phyloP scores from a whole-genome alignment of 35 echinoderm and acorn worm species.

The Chiridota heheva region DNA sequence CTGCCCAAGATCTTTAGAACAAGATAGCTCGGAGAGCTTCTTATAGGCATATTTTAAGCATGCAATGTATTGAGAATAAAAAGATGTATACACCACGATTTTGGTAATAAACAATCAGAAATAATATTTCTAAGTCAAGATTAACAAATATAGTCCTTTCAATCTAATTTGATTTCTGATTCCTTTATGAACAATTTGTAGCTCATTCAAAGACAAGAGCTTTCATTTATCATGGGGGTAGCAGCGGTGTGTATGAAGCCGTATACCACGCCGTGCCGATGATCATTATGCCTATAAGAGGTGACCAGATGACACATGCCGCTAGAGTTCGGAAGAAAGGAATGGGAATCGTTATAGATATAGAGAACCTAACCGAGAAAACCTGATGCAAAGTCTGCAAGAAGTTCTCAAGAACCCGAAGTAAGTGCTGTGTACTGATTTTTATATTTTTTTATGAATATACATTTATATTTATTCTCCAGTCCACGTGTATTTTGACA shows the following conservation, averaged over 20 bases:
- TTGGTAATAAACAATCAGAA: not conserved
- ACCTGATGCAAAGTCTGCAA: no score
- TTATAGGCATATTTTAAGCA: no score
- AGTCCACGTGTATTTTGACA: no score
- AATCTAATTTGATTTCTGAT: no score
- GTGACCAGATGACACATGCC: slow-evolving; percentile 44
- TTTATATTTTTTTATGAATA: no score
- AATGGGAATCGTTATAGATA: slow-evolving; percentile 39
- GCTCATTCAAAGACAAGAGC: slow-evolving; percentile 38
- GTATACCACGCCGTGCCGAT: slow-evolving; percentile 44
- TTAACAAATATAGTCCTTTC: not conserved
- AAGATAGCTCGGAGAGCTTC: no score
- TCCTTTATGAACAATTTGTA: not conserved
- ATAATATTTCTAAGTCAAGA: not conserved
- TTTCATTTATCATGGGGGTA: slow-evolving; percentile 54
- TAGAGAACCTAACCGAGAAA: slow-evolving; percentile 17
- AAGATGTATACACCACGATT: not conserved
- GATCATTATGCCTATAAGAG: slow-evolving; percentile 47
- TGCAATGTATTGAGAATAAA: no score
- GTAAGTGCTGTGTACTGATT: no score
- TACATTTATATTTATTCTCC: no score
- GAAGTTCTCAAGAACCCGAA: no score
- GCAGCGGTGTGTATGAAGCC: slow-evolving; percentile 43
- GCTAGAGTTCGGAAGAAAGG: slow-evolving; percentile 40
- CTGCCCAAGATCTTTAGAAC: no score